phyloP scores from a whole-genome alignment of 2,113 vertebrate genomes.

The Corythaixoides concolor region DNA sequence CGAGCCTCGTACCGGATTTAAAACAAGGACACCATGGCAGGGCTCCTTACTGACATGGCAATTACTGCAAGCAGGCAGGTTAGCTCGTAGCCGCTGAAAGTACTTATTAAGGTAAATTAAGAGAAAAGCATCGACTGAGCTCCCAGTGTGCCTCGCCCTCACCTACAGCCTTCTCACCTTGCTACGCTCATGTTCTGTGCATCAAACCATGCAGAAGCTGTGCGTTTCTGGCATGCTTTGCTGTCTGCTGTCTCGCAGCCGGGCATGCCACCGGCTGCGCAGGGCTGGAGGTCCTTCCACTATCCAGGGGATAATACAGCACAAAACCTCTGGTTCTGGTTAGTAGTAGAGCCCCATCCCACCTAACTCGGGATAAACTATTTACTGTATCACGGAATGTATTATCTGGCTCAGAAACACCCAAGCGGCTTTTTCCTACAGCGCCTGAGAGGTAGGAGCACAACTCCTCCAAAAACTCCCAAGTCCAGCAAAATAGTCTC shows the following conservation, averaged over 20 bases:
- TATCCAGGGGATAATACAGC: fast-evolving
- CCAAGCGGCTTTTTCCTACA: fast-evolving
- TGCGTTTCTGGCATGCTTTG: neutral
- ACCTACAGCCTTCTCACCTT: neutral
- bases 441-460: neutral
- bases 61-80: conserved; percentile 23
- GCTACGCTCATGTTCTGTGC: fast-evolving
- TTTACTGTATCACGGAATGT: neutral
- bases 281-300: neutral
- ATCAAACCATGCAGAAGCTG: neutral
- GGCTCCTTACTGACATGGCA: conserved; percentile 30
- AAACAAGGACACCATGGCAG: neutral
- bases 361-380: fast-evolving
- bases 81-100: neutral
- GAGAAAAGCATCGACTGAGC: neutral
- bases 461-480: neutral
- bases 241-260: neutral
- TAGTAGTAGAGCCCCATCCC: neutral
- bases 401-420: neutral
- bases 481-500: neutral
- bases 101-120: conserved; percentile 21
- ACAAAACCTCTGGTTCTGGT: neutral
- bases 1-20: conserved; percentile 40
- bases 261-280: fast-evolving
- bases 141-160: fast-evolving